These are phyloP conservation scores for Corvus moneduloides DNA, from an alignment of 2,113 vertebrate species.

Conservation along the genomic window DNA sequence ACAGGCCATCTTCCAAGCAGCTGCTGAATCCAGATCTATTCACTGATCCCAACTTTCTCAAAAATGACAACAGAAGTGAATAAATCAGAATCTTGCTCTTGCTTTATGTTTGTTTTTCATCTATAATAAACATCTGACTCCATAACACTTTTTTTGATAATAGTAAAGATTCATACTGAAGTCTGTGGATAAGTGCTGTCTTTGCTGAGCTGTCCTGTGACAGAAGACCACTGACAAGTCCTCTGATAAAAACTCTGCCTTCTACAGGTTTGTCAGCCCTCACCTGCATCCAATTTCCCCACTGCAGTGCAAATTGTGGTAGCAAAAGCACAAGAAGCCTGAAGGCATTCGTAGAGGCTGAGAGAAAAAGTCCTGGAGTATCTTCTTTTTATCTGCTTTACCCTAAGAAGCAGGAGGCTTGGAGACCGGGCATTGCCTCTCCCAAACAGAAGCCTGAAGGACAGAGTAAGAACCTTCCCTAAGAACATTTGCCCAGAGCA, in stretches of 20 bases:
- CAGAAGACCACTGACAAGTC: neutral
- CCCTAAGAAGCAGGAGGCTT: neutral
- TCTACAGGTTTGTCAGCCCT: neutral
- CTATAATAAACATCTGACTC: neutral
- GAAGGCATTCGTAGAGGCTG: neutral
- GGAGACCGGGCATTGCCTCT: neutral
- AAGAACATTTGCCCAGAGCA: neutral
- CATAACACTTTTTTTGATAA: neutral
- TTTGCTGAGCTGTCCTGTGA: neutral
- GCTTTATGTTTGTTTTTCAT: neutral
- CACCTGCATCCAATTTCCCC: neutral
- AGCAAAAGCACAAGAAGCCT: neutral
- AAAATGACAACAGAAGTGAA: neutral
- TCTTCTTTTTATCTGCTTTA: neutral
- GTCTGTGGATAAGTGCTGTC: neutral
- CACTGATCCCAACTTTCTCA: neutral
- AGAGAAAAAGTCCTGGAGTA: neutral
- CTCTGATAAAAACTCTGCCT: neutral
- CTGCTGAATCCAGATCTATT: constrained; percentile 17
- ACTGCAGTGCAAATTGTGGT: neutral
- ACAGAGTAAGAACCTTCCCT: neutral
- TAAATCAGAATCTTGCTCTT: neutral
- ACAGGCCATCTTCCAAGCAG: constrained; percentile 25
- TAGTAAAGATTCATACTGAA: neutral
- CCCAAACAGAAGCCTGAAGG: neutral